A percentile compares a stretch with the other conserved stretches of the same genome.
Evolutionary conservation across 2,113 vertebrate species (phyloP).

Genomic region (Rissa tridactyla): DNA sequence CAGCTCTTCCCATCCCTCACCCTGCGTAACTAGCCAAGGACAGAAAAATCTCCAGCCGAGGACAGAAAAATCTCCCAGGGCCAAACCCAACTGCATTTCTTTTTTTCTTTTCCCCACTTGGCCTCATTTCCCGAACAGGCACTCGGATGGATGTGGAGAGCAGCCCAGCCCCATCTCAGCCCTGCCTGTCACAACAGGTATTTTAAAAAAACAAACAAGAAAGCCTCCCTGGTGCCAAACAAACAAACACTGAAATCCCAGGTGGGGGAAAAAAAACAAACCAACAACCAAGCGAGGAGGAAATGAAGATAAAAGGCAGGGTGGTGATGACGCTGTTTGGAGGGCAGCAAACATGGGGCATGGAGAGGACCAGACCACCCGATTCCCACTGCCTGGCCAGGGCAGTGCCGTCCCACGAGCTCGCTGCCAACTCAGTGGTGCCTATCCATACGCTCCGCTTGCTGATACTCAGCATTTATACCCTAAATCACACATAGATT

Average conservation of each 20-base stretch:
- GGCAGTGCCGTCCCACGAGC: not conserved
- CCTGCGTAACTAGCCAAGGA: not conserved
- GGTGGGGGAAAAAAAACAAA: not conserved
- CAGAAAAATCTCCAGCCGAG: not conserved
- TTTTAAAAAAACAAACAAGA: not conserved
- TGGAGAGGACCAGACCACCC: not conserved
- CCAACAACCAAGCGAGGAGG: not conserved
- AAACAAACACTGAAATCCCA: not conserved
- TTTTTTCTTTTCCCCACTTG: not conserved
- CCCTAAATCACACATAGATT: not conserved
- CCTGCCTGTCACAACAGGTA: constrained; percentile 28
- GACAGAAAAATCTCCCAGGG: not conserved
- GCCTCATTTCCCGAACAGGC: not conserved
- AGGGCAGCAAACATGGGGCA: not conserved
- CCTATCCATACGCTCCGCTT: not conserved
- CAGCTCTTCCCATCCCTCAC: not conserved
- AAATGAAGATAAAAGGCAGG: constrained; percentile 10
- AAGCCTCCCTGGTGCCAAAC: not conserved
- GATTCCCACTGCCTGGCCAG: not conserved
- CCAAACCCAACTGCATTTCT: not conserved
- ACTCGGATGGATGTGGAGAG: not conserved
- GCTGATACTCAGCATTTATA: not conserved
- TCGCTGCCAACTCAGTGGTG: not conserved
- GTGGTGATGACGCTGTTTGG: not conserved
- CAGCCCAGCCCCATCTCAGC: not conserved